Percentiles rank a stretch among this genome's conserved stretches.
Evolutionary conservation across 2,888 invertebrate species (phyloP).

Genomic region (Drosophila mayaguana): DNA sequence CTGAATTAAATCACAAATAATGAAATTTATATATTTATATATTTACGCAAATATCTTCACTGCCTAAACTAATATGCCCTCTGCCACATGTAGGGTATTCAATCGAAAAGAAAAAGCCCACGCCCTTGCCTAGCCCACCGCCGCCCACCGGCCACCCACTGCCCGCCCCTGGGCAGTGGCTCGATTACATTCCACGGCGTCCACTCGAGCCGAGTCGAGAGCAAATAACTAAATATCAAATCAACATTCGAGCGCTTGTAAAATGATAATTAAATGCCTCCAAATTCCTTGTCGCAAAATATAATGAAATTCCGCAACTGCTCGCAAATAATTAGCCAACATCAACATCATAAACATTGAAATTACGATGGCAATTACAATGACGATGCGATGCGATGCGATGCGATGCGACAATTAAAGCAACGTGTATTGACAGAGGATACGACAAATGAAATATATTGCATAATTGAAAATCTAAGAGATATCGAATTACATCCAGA

Average conservation of each 20-base stretch:
- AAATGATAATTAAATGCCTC: slow-evolving; percentile 56
- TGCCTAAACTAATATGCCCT: neutral
- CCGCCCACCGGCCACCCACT: neutral
- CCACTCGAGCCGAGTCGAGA: slow-evolving; percentile 15
- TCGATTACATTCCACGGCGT: slow-evolving; percentile 23
- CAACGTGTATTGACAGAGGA: slow-evolving; percentile 38
- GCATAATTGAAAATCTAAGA: slow-evolving; percentile 9
- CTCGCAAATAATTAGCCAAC: slow-evolving; percentile 40
- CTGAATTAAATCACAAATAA: too few species aligned
- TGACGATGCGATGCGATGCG: neutral
- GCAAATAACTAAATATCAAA: slow-evolving; percentile 50
- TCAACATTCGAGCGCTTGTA: slow-evolving; percentile 44
- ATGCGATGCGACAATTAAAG: slow-evolving; percentile 18
- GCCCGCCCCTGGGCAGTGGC: neutral
- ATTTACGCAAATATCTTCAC: neutral
- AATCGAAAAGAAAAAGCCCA: neutral
- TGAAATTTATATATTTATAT: too few species aligned
- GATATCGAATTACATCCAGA: neutral
- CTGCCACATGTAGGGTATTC: neutral
- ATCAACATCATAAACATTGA: slow-evolving; percentile 30
- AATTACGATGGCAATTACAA: slow-evolving; percentile 39
- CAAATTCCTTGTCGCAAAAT: slow-evolving; percentile 33
- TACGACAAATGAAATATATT: slow-evolving; percentile 19
- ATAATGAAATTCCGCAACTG: slow-evolving; percentile 41
- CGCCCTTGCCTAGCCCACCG: neutral